Conservation (phyloP, 2,888 invertebrate genomes). For the Caenorhabditis sp. region DNA sequence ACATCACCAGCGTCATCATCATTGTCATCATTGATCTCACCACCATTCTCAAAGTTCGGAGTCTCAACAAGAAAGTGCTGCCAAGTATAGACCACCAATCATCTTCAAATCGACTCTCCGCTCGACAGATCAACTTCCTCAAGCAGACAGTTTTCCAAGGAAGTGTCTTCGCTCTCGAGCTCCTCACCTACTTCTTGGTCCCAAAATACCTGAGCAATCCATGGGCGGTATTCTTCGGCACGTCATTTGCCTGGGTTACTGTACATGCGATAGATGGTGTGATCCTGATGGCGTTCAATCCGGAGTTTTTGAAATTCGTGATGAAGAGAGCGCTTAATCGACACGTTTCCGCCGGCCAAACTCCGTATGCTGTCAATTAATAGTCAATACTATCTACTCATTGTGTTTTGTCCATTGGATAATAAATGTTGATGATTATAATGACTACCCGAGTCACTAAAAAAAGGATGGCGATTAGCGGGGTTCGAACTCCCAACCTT, state of each 20-base stretch:
- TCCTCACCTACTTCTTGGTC: conserved; percentile 32
- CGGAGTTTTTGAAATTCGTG: conserved; percentile 43
- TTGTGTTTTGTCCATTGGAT: no score
- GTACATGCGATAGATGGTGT: conserved; percentile 24
- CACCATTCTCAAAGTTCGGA: conserved; percentile 42
- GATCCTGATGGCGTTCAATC: conserved; percentile 42
- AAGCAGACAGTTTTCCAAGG: conserved; percentile 50
- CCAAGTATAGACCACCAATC: conserved; percentile 24
- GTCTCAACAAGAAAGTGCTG: conserved; percentile 22
- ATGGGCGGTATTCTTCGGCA: conserved; percentile 36
- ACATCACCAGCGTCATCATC: conserved; percentile 18
- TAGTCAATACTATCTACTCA: no score
- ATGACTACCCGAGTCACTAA: no score
- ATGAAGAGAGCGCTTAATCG: no score
- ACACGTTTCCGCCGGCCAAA: no score
- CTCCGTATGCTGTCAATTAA: no score
- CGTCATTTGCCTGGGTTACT: conserved; percentile 41
- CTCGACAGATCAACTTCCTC: conserved; percentile 33
- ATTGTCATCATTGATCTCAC: conserved; percentile 35
- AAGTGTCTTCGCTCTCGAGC: conserved; percentile 25
- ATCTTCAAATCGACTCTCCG: conserved; percentile 11
- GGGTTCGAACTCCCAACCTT: no score
- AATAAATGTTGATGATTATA: no score
- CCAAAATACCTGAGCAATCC: conserved; percentile 16
- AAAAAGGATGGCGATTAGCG: no score